Conservation (phyloP, 2,797 vertebrate genomes). For the Peromyscus nudipes region DNA sequence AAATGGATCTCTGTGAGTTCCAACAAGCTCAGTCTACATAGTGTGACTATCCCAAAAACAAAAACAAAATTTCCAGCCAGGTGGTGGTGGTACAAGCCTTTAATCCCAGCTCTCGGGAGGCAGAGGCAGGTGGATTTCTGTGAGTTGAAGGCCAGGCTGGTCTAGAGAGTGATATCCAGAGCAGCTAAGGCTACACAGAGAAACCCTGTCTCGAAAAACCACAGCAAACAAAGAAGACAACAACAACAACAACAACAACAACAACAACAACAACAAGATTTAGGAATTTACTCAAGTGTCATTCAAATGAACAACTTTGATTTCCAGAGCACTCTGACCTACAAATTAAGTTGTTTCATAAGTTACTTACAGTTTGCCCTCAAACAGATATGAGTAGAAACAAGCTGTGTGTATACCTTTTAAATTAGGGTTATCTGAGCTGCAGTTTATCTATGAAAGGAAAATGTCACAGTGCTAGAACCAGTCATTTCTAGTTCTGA, state of each 20-base stretch:
- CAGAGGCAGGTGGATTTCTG: neutral
- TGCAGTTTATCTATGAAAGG: conserved; percentile 45
- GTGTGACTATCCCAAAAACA: neutral
- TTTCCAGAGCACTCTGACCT: conserved; percentile 48
- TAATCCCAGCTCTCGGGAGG: neutral
- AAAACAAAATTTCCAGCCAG: neutral
- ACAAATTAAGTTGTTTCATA: conserved; percentile 69
- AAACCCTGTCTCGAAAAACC: neutral
- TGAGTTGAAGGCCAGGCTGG: neutral
- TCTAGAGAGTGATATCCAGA: neutral
- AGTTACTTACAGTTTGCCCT: conserved; percentile 65
- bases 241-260: too few relatives aligned
- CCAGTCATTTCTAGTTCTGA: conserved; percentile 58
- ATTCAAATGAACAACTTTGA: conserved; percentile 47
- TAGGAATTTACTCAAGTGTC: conserved; percentile 46
- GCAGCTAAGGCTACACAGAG: neutral
- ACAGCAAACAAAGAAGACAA: neutral
- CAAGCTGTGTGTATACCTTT: conserved; percentile 4
- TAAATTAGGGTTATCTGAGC: conserved; percentile 50
- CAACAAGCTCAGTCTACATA: neutral
- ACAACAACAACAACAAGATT: neutral
- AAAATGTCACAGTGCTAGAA: conserved; percentile 26
- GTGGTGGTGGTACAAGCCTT: neutral
- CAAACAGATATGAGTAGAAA: conserved; percentile 42
- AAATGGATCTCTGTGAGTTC: neutral